These are phyloP conservation scores for Parasteatoda tepidariorum DNA, from an alignment of 1,140 invertebrate species.

Conservation along the genomic window DNA sequence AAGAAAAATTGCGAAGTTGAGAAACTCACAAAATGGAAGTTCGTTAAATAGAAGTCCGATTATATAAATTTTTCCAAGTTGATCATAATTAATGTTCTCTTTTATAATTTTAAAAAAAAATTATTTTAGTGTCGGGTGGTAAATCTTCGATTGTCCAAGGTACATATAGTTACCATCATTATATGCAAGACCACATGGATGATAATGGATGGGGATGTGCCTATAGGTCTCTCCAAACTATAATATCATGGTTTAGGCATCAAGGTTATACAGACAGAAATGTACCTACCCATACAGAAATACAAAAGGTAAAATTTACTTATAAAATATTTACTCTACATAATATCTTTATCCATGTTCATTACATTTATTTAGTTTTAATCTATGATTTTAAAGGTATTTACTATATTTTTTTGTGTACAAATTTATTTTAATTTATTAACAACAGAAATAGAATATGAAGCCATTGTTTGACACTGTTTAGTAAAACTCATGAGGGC, in stretches of 20 bases:
- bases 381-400: neutral
- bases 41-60: too few relatives aligned
- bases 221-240: slow-evolving; percentile 96
- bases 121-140: slow-evolving; percentile 69
- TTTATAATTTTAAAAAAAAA: too few relatives aligned
- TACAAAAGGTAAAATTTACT: slow-evolving; percentile 79
- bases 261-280: slow-evolving; percentile 90
- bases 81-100: too few relatives aligned
- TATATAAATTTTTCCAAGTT: too few relatives aligned
- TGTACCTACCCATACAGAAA: slow-evolving; percentile 87
- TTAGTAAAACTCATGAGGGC: too few relatives aligned
- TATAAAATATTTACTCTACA: neutral
- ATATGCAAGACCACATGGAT: slow-evolving; percentile 94
- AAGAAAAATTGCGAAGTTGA: too few relatives aligned
- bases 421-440: too few relatives aligned
- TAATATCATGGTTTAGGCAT: slow-evolving; percentile 94
- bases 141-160: slow-evolving; percentile 81
- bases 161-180: slow-evolving; percentile 94
- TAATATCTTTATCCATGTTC: neutral
- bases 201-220: slow-evolving; percentile 99
- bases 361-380: neutral
- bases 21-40: too few relatives aligned
- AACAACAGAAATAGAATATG: too few relatives aligned
- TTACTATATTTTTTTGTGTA: neutral
- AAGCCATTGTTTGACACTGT: too few relatives aligned